Conservation (phyloP, 1,140 invertebrate genomes). For the Trissolcus basalis region DNA sequence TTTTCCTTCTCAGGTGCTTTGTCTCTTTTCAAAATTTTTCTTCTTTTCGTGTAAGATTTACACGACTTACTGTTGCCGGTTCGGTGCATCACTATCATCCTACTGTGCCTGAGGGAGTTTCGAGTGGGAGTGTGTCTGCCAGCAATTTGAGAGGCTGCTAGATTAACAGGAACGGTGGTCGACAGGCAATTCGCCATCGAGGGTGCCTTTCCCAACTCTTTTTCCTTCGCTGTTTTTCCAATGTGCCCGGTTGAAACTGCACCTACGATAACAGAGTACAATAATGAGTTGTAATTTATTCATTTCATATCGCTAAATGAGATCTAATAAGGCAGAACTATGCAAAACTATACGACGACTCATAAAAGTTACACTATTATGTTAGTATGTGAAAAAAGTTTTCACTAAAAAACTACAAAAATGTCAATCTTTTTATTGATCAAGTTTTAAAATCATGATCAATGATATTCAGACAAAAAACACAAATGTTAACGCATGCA, state of each 20-base stretch:
- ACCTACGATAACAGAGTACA: conserved; percentile 50
- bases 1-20: no score
- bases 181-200: conserved; percentile 78
- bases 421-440: no score
- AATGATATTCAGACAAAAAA: no score
- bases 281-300: conserved; percentile 9
- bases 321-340: no score
- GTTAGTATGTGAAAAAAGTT: no score
- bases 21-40: no score
- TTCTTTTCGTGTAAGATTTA: no score
- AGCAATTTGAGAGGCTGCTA: conserved; percentile 79
- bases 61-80: conserved; percentile 75
- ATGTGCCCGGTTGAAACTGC: conserved; percentile 69
- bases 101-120: conserved; percentile 82
- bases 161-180: conserved; percentile 83
- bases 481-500: no score
- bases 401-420: no score
- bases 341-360: no score
- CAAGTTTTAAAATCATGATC: no score
- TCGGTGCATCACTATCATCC: conserved; percentile 82
- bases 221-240: conserved; percentile 65
- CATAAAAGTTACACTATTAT: no score
- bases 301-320: not conserved
- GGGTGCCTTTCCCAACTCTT: conserved; percentile 70
- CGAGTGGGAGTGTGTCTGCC: conserved; percentile 83